A percentile compares a stretch with the other conserved stretches of the same genome.
These are phyloP conservation scores for Acanthosepion lycidas DNA, from an alignment of 2,888 invertebrate genomes.

Conservation along the genomic window DNA sequence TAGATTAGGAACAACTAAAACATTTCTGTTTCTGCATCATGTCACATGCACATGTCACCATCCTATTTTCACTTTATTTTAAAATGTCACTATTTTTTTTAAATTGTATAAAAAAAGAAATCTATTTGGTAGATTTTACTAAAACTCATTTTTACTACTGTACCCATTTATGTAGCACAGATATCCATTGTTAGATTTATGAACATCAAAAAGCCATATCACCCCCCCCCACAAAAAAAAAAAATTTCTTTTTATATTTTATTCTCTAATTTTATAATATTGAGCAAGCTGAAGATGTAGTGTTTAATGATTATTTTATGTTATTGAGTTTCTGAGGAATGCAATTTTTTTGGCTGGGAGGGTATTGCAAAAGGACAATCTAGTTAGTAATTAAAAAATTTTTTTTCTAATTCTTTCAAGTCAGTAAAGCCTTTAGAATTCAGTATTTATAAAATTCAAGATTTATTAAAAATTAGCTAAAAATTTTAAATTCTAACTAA, in stretches of 20 bases:
- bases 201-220: background rate
- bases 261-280: background rate
- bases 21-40: background rate
- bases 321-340: background rate
- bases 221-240: too few relatives aligned
- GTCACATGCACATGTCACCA: background rate
- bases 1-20: background rate
- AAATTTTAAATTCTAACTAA: too few relatives aligned
- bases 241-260: too few relatives aligned
- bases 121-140: background rate
- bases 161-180: background rate
- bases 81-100: too few relatives aligned
- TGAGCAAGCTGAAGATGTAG: background rate
- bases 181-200: background rate
- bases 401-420: too few relatives aligned
- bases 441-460: too few relatives aligned
- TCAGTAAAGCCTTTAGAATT: too few relatives aligned
- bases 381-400: background rate
- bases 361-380: background rate
- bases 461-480: too few relatives aligned
- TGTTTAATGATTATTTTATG: background rate
- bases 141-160: background rate
- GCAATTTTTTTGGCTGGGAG: too few relatives aligned
- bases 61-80: background rate
- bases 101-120: too few relatives aligned